Evolutionary conservation across 2,888 invertebrate genomes (phyloP).

Genomic region (Drosophila fungiperda): DNA sequence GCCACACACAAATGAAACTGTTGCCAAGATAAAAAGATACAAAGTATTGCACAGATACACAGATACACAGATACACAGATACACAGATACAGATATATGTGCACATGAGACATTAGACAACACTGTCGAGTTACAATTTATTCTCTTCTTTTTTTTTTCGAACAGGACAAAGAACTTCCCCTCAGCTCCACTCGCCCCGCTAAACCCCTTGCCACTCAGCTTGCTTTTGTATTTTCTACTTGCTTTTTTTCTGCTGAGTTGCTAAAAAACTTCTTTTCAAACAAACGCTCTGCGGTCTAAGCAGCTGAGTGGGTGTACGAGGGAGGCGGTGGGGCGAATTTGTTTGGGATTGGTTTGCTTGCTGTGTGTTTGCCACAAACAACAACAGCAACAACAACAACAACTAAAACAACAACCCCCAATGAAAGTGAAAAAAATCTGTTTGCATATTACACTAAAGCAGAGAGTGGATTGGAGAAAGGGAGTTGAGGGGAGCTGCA

Average conservation of each 20-base stretch:
- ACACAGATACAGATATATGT: slow-evolving; percentile 22
- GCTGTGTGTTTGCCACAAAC: slow-evolving; percentile 74
- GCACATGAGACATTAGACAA: slow-evolving; percentile 69
- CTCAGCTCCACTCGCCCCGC: background rate
- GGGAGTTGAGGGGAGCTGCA: background rate
- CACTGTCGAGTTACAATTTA: slow-evolving; percentile 57
- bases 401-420: slow-evolving; percentile 41
- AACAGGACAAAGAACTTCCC: slow-evolving; percentile 52
- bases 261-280: slow-evolving; percentile 80
- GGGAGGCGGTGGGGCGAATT: slow-evolving; percentile 13
- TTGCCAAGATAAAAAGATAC: slow-evolving; percentile 28
- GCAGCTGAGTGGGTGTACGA: background rate
- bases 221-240: slow-evolving; percentile 57
- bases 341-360: slow-evolving; percentile 41
- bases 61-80: slow-evolving; percentile 15
- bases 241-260: slow-evolving; percentile 70
- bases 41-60: slow-evolving; percentile 19
- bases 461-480: slow-evolving; percentile 1
- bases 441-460: slow-evolving; percentile 70
- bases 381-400: slow-evolving; percentile 42
- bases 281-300: slow-evolving; percentile 67
- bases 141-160: slow-evolving; percentile 36
- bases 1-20: slow-evolving; percentile 41
- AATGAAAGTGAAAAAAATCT: slow-evolving; percentile 76
- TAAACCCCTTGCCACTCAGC: slow-evolving; percentile 19